Evolutionary conservation across 2,797 vertebrate species (phyloP), one percentile per base, ranked within the genome.

Genomic region (Chlorospingus flavigularis): DNA sequence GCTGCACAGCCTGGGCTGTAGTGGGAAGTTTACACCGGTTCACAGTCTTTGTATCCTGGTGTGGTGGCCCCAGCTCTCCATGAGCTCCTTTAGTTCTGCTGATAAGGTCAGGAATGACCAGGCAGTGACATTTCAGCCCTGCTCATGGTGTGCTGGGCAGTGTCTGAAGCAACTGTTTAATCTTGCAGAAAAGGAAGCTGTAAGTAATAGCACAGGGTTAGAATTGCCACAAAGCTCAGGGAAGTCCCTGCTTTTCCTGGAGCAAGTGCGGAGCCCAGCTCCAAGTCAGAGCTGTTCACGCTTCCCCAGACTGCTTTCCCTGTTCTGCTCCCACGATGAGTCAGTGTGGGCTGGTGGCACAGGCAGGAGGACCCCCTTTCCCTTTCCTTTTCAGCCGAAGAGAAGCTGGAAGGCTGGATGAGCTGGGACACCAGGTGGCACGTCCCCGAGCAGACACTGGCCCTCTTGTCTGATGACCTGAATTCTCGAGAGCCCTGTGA

Each of bases 391-490:
- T 39, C 0, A 0, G 37, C 60, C 0, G 0, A n/a, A 42, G n/a
- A 63, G 26, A 33, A 65, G 67, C 53, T 3, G 7, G 23, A 24
- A 73, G 8, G 28, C 79, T 2, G 24, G 17, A 13, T 0, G 0
- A 73, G 55, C 86, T 57, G 63, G 72, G 50, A 13, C 63, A 54
- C 74, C 86, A 92, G 90, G 86, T 85, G 93, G 62, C 78, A 87
- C 8, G 1, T n/a, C 47, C 62, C 81, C 76, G 2, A 57, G 65
- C 84, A 92, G 94, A 96, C 92, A 96, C 91, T 80, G 81, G 58
- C 61, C 50, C 62, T 62, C 92, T 97, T 96, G 94, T 96, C 55
- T 14, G 5, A 73, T 94, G 94, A 94, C 94, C 93, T 95, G 91
- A 94, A 94, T 94, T 94, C 94, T 86, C 54, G 0, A 74, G 57